These are phyloP conservation scores for Esox masquinongy DNA, from an alignment of 2,797 vertebrate species.

Conservation along the genomic window DNA sequence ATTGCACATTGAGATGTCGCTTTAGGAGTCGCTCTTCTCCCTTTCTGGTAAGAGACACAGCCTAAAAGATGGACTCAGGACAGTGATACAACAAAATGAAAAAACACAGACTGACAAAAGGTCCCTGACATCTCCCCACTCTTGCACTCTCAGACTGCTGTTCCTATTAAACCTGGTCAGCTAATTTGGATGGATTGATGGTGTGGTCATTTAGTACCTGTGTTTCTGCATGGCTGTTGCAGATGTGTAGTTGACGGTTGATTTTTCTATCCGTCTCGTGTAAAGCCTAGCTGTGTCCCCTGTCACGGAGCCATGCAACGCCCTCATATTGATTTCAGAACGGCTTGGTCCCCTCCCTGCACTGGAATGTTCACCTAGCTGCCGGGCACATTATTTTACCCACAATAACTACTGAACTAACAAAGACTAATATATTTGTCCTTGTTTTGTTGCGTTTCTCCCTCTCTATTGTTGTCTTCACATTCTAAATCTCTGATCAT, in stretches of 20 bases:
- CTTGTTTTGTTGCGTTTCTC: neutral
- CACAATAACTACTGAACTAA: slow-evolving; percentile 12
- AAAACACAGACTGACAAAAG: neutral
- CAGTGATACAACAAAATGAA: neutral
- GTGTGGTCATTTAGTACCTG: neutral
- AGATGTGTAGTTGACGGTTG: slow-evolving; percentile 16
- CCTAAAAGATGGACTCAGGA: neutral
- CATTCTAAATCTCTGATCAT: slow-evolving; percentile 17
- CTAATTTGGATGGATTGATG: neutral
- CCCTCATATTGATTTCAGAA: slow-evolving; percentile 32
- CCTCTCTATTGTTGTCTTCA: neutral
- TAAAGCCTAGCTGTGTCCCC: neutral
- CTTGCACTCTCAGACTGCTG: neutral
- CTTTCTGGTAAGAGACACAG: neutral
- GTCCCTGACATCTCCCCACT: neutral
- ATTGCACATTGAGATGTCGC: neutral
- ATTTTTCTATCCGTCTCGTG: slow-evolving; percentile 24
- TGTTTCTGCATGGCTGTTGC: neutral
- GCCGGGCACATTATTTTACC: slow-evolving; percentile 28
- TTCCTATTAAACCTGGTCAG: neutral
- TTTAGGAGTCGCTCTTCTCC: neutral
- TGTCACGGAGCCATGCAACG: neutral
- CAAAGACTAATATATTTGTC: slow-evolving; percentile 6
- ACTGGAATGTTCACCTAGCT: slow-evolving; percentile 56
- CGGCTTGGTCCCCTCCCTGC: slow-evolving; percentile 45